Base-by-base conservation (phyloP, 2,888 invertebrate species). In the Rhyacophila evoluta region DNA sequence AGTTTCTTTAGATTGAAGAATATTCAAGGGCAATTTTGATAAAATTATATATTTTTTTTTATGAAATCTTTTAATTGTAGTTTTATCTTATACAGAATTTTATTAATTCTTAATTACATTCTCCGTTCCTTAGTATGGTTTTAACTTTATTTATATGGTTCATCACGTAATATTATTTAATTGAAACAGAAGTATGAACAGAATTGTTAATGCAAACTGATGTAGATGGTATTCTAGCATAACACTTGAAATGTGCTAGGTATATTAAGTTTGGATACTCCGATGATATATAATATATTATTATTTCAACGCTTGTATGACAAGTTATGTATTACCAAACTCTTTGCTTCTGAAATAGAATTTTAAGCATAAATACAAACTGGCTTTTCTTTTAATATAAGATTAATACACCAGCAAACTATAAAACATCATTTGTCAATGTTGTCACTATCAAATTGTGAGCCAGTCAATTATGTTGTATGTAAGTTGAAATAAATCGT, bases 321-420 rank as follows among this genome's bases (percentile, higher is more conserved):
- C 81, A 81, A 77, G 78, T 76, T 69, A 72, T 81, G 81, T 80
- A 77, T 75, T 55, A 55, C 55, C 55, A 55, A 78, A 80, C 81
- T 74, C 69, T 55, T 55, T 33, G 81, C 81, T 81, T 80, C 75
- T 75, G 74, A 80, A 80, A 81, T 81, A 81, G 80, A 81, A 78
- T 78, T 80, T 79, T 81, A 80, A 80, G 76, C 78, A 81, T 78
- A 74, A 78, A 79, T 73, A 76, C 69, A 70, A 75, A 77, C 55
- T 75, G 73, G 29, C 72, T 81, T 78, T 81, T 81, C 78, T 79
- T 79, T 79, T 78, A 70, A 74, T 69, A 10, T 74, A 77, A 77
- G 41, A 39, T 38, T 36, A 74, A 77, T 68, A 74, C 38, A 77
- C 72, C 79, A 75, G 28, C 10, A 74, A 39, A 74, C 12, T 19